Evolutionary conservation across 2,113 vertebrate species (phyloP).

Genomic region (Struthio camelus): DNA sequence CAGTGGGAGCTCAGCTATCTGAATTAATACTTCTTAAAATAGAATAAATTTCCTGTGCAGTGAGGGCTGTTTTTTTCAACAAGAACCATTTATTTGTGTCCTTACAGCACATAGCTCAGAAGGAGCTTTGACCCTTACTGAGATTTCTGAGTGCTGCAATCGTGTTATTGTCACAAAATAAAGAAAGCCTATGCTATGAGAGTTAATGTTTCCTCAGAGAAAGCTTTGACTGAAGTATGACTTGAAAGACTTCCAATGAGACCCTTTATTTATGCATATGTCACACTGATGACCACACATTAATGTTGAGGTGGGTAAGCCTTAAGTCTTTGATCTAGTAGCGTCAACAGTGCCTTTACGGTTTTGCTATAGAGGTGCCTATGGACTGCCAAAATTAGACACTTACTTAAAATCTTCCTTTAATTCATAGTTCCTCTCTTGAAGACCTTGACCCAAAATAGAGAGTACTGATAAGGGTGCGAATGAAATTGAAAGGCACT

Average conservation of each 20-base stretch:
- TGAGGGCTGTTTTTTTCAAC: not conserved
- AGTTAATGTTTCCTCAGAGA: not conserved
- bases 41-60: not conserved
- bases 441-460: not conserved
- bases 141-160: not conserved
- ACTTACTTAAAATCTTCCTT: not conserved
- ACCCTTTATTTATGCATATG: not conserved
- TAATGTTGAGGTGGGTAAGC: not conserved
- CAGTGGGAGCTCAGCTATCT: not conserved
- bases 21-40: not conserved
- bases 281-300: not conserved
- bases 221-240: not conserved
- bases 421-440: not conserved
- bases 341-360: not conserved
- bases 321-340: not conserved
- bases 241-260: not conserved
- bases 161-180: not conserved
- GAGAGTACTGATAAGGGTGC: not conserved
- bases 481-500: not conserved
- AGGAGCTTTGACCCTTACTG: not conserved
- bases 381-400: not conserved
- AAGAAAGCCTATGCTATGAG: not conserved
- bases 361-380: not conserved
- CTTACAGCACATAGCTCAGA: not conserved
- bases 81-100: not conserved